These are phyloP conservation scores for Drosophila subpulchrella DNA, from an alignment of 1,140 invertebrate species.

Conservation along the genomic window DNA sequence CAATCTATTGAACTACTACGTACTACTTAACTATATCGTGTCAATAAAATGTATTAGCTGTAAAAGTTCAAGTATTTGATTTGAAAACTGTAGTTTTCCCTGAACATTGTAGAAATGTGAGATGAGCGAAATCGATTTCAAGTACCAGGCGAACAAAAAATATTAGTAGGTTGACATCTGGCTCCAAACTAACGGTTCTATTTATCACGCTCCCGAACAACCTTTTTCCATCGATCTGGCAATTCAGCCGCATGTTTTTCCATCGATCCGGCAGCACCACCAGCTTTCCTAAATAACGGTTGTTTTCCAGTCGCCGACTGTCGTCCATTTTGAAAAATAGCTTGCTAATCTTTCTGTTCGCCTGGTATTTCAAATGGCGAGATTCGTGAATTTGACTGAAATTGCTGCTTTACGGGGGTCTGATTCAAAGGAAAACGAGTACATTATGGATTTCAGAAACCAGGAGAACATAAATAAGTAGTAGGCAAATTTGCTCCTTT, in stretches of 20 bases:
- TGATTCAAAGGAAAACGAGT: not conserved
- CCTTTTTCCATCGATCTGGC: no score
- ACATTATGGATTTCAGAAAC: not conserved
- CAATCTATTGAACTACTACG: not conserved
- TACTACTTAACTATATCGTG: not conserved
- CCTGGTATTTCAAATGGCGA: not conserved
- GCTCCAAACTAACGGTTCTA: no score
- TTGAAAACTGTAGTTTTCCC: not conserved
- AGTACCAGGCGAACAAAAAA: not conserved
- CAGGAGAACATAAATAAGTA: not conserved
- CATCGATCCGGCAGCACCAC: not conserved
- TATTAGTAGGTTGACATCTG: not conserved
- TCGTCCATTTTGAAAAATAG: not conserved
- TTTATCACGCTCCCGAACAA: not conserved
- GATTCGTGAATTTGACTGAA: not conserved
- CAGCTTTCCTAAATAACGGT: not conserved
- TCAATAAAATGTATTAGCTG: not conserved
- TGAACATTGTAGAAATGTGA: not conserved
- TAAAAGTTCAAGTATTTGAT: not conserved
- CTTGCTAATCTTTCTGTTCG: not conserved
- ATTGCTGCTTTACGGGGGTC: not conserved
- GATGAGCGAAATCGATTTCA: not conserved
- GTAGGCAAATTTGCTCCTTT: not conserved
- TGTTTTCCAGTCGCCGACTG: not conserved
- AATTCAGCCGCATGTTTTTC: no score